These are phyloP conservation scores for Agrochola macilenta DNA, from an alignment of 2,888 invertebrate genomes.

Conservation along the genomic window DNA sequence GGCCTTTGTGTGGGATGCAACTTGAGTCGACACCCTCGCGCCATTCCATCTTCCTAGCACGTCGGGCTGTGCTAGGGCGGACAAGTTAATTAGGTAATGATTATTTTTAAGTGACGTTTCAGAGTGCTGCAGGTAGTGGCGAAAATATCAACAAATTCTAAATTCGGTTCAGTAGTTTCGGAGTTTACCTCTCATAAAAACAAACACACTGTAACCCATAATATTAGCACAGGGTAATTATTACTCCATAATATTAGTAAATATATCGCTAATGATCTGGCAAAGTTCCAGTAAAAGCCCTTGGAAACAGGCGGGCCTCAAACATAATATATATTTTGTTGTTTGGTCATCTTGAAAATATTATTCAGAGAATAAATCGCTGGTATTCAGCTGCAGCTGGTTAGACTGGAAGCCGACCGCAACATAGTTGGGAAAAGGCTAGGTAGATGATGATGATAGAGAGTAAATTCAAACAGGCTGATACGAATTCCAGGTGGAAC, in stretches of 20 bases:
- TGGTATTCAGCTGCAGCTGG: background rate
- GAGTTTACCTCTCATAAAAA: slow-evolving; percentile 14
- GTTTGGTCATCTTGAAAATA: background rate
- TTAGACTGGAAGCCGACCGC: background rate
- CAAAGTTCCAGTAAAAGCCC: slow-evolving; percentile 17
- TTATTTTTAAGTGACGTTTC: background rate
- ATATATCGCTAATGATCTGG: slow-evolving; percentile 49
- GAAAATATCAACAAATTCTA: slow-evolving; percentile 13
- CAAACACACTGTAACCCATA: slow-evolving; percentile 16
- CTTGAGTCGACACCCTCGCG: background rate
- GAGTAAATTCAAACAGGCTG: background rate
- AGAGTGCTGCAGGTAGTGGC: background rate
- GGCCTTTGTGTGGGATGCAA: background rate
- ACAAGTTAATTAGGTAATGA: too few species aligned
- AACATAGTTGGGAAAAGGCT: background rate
- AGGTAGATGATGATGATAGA: background rate
- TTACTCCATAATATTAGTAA: slow-evolving; percentile 46
- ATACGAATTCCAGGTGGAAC: background rate
- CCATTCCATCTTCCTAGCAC: background rate
- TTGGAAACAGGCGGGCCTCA: slow-evolving; percentile 4
- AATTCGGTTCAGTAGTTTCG: slow-evolving; percentile 21
- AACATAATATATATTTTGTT: slow-evolving; percentile 18
- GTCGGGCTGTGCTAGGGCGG: background rate
- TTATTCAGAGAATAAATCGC: background rate
- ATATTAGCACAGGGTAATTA: slow-evolving; percentile 33